Evolutionary conservation across 2,113 vertebrate genomes (phyloP).

Genomic region (Eurystomus gularis): DNA sequence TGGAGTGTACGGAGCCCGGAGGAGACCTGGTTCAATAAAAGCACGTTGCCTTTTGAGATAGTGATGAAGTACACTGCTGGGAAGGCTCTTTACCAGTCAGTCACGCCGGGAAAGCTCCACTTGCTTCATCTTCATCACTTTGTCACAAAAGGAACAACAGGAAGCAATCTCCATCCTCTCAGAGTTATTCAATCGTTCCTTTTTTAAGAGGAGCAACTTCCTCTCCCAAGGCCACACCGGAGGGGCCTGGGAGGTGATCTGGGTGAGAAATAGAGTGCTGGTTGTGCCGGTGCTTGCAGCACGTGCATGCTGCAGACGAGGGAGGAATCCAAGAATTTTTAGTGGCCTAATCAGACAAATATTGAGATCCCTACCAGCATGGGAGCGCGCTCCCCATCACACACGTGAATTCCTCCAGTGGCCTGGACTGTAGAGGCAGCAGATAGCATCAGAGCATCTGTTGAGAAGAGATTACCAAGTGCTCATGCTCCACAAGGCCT

Average conservation of each 20-base stretch:
- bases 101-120: background rate
- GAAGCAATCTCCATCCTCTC: background rate
- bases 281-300: background rate
- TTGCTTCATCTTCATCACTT: rapidly evolving
- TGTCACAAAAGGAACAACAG: background rate
- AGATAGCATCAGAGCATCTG: background rate
- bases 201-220: background rate
- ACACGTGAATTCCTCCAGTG: background rate
- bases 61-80: background rate
- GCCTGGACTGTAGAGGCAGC: background rate
- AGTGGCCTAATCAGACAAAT: background rate
- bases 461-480: background rate
- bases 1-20: background rate
- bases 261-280: rapidly evolving
- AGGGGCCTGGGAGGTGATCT: rapidly evolving
- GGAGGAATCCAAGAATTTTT: background rate
- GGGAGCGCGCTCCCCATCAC: rapidly evolving
- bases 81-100: background rate
- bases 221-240: background rate
- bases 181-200: background rate
- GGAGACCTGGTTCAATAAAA: background rate
- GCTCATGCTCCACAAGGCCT: background rate
- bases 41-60: background rate
- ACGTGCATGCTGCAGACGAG: rapidly evolving
- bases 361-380: background rate